Base-by-base conservation (phyloP, 2,797 vertebrate species). In the Philypnodon macrostomus region DNA sequence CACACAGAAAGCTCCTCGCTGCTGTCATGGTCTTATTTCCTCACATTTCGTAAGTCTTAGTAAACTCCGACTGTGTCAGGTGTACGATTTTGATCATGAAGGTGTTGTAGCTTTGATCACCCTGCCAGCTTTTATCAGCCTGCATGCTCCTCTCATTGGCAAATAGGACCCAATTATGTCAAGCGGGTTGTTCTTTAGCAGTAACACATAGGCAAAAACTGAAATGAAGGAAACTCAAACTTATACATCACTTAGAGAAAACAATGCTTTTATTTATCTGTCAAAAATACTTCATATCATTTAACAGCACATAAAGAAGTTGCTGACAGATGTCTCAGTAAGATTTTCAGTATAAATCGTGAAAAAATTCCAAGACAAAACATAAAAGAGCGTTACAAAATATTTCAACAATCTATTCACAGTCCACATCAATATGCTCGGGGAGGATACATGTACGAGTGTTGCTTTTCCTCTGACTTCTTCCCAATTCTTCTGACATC, bases 121-220 rank as follows among this genome's bases (percentile, higher is more conserved):
- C 7, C 52, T 59, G 70, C 52, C 61, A 67, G 72, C 67, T 81
- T 78, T 83, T 80, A 82, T 84, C 70, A 77, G 67, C 53, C 38
- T 3, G 51, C 52, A 9, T 58, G 70, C 75, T 82, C 73, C 74
- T 75, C 73, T 74, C 69, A 75, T 69, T 79, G 54, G 57, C 72
- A 84, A 77, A 81, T 68, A 72, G 67, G 82, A 85, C 79, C 82
- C 79, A 80, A 77, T 81, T 83, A 83, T 84, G 80, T 84, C 81
- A 86, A 73, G 72, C 57, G 53, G 63, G 63, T 70, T 76, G 77
- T 83, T 83, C 60, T 73, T 66, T 62, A 79, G 51, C 69, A 60
- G 69, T 6, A 69, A 67, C 54, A 34, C 38, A 49, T 40, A 70
- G 58, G 56, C 54, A 52, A 58, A 57, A 47, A 42, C 14, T 10